Evolutionary conservation across 2,113 vertebrate species (phyloP).

Genomic region (Erythrolamprus reginae): DNA sequence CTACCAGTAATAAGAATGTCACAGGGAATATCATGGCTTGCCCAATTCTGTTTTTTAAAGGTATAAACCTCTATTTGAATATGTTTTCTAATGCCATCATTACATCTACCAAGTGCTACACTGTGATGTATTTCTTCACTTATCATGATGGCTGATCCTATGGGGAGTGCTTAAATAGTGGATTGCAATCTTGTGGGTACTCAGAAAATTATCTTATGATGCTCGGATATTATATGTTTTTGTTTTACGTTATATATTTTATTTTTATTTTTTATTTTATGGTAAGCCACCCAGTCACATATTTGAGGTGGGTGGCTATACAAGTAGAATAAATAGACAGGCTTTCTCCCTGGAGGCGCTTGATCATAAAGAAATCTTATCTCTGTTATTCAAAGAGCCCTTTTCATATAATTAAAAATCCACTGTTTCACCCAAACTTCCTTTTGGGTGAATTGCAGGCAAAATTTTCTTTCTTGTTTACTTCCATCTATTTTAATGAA

Average conservation of each 20-base stretch:
- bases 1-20: background rate
- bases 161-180: background rate
- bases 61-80: background rate
- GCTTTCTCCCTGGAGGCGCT: background rate
- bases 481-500: background rate
- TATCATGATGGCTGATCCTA: background rate
- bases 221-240: background rate
- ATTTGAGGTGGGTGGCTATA: background rate
- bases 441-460: background rate
- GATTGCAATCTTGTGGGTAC: background rate
- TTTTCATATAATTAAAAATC: background rate
- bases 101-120: background rate
- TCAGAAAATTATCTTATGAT: background rate
- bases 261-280: background rate
- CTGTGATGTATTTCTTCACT: background rate
- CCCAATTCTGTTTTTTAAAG: background rate
- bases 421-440: background rate
- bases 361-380: background rate
- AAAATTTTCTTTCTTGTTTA: background rate
- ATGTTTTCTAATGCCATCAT: background rate
- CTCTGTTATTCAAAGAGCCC: background rate
- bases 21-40: background rate
- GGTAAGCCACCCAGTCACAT: background rate
- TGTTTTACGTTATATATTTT: background rate
- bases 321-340: background rate